Conservation (phyloP, 2,113 vertebrate genomes). For the rabbit (Oryctolagus cuniculus) region DNA sequence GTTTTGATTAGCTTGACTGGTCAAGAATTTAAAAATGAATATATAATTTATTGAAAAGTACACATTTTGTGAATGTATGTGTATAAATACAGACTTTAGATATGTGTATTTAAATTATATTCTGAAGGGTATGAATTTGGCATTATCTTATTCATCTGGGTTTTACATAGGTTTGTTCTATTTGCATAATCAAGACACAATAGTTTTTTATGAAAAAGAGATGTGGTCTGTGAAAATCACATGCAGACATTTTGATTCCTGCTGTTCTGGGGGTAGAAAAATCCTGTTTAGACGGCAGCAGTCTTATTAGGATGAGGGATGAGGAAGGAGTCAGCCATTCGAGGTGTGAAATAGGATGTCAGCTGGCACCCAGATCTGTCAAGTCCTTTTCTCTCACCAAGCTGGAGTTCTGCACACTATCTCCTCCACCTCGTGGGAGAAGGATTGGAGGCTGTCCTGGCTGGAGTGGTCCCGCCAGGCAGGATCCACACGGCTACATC, state of each 20-base stretch:
- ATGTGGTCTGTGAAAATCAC: slow-evolving; percentile 11
- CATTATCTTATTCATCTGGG: background rate
- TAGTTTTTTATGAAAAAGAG: slow-evolving; percentile 50
- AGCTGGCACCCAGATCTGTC: background rate
- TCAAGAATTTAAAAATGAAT: background rate
- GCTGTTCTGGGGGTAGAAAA: background rate
- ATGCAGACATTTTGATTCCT: background rate
- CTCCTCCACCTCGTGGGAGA: background rate
- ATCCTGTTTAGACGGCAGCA: background rate
- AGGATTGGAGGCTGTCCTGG: background rate
- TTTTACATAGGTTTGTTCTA: slow-evolving; percentile 30
- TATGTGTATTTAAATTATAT: background rate
- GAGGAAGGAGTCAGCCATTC: background rate
- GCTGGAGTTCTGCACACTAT: background rate
- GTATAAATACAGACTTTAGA: background rate
- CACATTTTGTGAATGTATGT: background rate
- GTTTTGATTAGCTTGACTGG: background rate
- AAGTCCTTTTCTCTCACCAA: background rate
- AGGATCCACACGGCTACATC: background rate
- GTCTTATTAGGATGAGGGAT: slow-evolving; percentile 36
- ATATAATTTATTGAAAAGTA: background rate
- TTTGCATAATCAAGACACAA: slow-evolving; percentile 5
- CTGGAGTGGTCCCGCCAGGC: slow-evolving; percentile 28
- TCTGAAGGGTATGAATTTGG: background rate
- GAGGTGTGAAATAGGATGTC: background rate